These are phyloP conservation scores for Coendou prehensilis DNA, from an alignment of 2,797 vertebrate genomes.

Conservation along the genomic window DNA sequence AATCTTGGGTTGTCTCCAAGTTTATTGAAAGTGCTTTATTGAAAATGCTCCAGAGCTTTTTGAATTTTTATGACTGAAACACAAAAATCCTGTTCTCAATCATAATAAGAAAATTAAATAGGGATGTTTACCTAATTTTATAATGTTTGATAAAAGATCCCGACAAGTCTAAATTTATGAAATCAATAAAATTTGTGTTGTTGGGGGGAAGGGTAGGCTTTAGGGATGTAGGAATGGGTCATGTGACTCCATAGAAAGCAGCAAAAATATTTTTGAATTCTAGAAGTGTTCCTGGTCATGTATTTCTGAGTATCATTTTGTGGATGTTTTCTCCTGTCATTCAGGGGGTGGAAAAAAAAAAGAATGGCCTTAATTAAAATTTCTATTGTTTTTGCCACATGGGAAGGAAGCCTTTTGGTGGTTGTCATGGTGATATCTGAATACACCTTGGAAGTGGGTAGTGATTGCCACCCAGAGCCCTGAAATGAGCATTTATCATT, in stretches of 20 bases:
- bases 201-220: neutral
- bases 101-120: constrained; percentile 72
- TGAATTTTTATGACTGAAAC: constrained; percentile 76
- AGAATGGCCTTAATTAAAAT: constrained; percentile 86
- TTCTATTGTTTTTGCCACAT: constrained; percentile 84
- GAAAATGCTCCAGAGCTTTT: constrained; percentile 72
- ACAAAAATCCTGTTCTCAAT: constrained; percentile 67
- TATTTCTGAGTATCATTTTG: constrained; percentile 73
- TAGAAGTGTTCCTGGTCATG: constrained; percentile 55
- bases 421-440: constrained; percentile 89
- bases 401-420: constrained; percentile 85
- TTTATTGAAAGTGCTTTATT: constrained; percentile 52
- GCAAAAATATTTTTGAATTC: constrained; percentile 74
- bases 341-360: constrained; percentile 73
- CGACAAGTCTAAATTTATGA: constrained; percentile 69
- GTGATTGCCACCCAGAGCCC: constrained; percentile 80
- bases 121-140: constrained; percentile 73
- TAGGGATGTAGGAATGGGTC: neutral
- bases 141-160: constrained; percentile 73
- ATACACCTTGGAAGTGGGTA: constrained; percentile 83
- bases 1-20: neutral
- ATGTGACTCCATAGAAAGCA: constrained; percentile 58
- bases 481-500: constrained; percentile 75
- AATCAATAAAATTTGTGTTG: constrained; percentile 56
- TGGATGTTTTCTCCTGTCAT: constrained; percentile 78